Evolutionary conservation across 2,888 invertebrate genomes (phyloP).

Genomic region (Griposia aprilina): DNA sequence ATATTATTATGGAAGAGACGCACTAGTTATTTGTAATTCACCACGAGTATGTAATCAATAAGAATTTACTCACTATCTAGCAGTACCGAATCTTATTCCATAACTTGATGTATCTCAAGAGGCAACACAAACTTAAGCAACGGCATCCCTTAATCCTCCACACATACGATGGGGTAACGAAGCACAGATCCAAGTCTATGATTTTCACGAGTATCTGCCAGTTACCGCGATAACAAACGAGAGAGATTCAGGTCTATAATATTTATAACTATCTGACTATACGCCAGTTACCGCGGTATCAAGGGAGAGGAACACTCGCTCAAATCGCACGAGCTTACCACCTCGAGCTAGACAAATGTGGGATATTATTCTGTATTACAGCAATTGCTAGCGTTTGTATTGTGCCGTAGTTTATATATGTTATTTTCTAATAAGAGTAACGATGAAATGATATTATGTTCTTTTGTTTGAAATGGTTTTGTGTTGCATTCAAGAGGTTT

Average conservation of each 20-base stretch:
- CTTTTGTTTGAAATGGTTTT: not conserved
- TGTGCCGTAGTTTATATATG: not conserved
- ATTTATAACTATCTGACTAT: slow-evolving; percentile 14
- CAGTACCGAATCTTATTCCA: no score
- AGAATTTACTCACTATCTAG: not conserved
- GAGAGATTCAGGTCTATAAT: slow-evolving; percentile 9
- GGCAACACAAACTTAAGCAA: not conserved
- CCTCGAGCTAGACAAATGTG: slow-evolving; percentile 50
- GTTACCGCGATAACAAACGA: not conserved
- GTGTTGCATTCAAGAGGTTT: not conserved
- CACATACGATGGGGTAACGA: not conserved
- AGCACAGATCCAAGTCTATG: not conserved
- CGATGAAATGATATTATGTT: not conserved
- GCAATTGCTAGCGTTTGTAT: slow-evolving; percentile 35
- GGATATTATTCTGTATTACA: slow-evolving; percentile 54
- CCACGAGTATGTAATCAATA: not conserved
- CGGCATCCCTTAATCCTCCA: not conserved
- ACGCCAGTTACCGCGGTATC: slow-evolving; percentile 4
- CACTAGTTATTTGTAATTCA: no score
- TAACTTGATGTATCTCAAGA: not conserved
- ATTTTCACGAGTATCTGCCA: slow-evolving; percentile 17
- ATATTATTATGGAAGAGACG: not conserved
- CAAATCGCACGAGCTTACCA: slow-evolving; percentile 2
- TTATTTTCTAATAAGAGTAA: not conserved
- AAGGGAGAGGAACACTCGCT: not conserved